Conservation (phyloP, 2,888 invertebrate species). For the Flexamia atlantica region DNA sequence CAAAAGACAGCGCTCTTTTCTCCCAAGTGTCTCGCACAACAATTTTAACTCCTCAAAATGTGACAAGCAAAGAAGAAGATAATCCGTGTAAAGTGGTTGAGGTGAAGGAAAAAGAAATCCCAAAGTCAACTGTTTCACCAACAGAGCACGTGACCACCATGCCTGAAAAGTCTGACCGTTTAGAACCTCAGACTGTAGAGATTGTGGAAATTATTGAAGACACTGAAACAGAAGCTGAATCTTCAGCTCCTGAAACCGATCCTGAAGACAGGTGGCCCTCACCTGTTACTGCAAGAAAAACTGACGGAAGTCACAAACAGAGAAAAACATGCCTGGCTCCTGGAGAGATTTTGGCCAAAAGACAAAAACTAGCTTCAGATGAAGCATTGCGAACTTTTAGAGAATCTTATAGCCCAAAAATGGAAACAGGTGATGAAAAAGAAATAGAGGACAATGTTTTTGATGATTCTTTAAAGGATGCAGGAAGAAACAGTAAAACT, state of each 20-base stretch:
- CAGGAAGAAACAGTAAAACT: constrained; percentile 26
- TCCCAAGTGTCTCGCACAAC: constrained; percentile 81
- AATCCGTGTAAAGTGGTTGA: constrained; percentile 80
- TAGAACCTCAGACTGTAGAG: constrained; percentile 74
- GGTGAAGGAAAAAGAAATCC: constrained; percentile 83
- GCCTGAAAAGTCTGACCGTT: constrained; percentile 72
- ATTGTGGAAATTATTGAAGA: constrained; percentile 76
- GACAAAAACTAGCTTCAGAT: constrained; percentile 69
- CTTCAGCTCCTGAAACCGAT: constrained; percentile 71
- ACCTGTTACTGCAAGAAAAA: constrained; percentile 67
- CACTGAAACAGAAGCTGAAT: constrained; percentile 73
- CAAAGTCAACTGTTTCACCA: constrained; percentile 80
- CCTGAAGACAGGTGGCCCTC: constrained; percentile 70
- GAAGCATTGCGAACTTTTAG: constrained; percentile 64
- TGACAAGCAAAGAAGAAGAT: constrained; percentile 67
- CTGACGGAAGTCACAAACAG: constrained; percentile 66
- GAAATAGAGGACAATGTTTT: constrained; percentile 42
- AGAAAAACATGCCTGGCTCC: constrained; percentile 67
- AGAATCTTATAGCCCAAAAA: constrained; percentile 53
- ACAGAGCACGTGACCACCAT: constrained; percentile 73
- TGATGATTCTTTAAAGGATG: background rate
- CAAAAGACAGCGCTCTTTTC: constrained; percentile 83
- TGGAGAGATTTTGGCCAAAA: constrained; percentile 69
- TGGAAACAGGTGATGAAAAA: constrained; percentile 37
- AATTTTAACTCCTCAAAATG: constrained; percentile 65